A percentile compares a stretch with the other conserved stretches of the same genome.
These are phyloP conservation scores for Ormyrus labotus DNA, from an alignment of 2,888 invertebrate genomes.

Conservation along the genomic window DNA sequence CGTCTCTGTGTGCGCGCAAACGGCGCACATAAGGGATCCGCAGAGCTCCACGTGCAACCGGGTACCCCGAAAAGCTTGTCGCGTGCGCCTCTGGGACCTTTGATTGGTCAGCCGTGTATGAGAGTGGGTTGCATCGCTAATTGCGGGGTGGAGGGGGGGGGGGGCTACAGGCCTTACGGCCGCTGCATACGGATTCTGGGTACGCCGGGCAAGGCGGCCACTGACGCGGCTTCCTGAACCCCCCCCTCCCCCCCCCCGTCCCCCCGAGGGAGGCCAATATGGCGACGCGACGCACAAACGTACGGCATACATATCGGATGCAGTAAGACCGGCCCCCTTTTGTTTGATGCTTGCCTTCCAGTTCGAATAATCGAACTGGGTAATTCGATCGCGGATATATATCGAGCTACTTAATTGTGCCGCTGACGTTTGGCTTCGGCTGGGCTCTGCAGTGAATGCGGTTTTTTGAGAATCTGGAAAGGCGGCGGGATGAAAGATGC, in stretches of 20 bases:
- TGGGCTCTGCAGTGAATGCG: too few species aligned
- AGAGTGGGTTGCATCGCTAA: slow-evolving; percentile 41
- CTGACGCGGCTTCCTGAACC: too few species aligned
- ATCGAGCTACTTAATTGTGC: not conserved
- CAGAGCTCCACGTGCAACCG: slow-evolving; percentile 35
- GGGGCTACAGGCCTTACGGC: not conserved
- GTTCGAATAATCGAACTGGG: not conserved
- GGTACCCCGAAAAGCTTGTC: slow-evolving; percentile 53
- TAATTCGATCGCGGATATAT: slow-evolving; percentile 5
- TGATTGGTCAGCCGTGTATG: slow-evolving; percentile 66
- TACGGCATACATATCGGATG: not conserved
- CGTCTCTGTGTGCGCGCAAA: slow-evolving; percentile 35
- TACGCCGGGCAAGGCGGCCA: too few species aligned
- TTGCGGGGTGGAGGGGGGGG: not conserved
- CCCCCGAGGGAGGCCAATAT: slow-evolving; percentile 18
- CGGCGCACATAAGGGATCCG: slow-evolving; percentile 61
- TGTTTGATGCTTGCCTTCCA: not conserved
- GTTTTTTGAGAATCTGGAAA: too few species aligned
- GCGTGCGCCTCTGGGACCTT: slow-evolving; percentile 61
- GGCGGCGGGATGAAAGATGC: too few species aligned
- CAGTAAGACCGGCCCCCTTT: slow-evolving; percentile 7
- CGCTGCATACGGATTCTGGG: not conserved
- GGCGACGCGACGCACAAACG: slow-evolving; percentile 17
- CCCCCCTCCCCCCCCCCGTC: not conserved
- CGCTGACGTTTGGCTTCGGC: too few species aligned